Base-by-base conservation (phyloP, 2,113 vertebrate genomes). In the Pantherophis guttatus region DNA sequence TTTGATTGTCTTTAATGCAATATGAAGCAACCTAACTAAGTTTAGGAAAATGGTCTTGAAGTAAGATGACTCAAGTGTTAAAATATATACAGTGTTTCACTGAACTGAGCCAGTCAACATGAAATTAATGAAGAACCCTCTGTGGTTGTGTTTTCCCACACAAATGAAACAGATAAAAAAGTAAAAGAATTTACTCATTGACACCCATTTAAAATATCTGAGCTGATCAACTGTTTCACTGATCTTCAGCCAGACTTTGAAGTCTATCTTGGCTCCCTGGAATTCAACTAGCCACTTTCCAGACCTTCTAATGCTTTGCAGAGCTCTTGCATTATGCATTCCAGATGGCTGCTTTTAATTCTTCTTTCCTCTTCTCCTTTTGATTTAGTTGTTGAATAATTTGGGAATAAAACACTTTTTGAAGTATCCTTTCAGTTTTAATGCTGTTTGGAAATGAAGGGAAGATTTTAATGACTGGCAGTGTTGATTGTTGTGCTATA, bases 261-360 rank as follows among this genome's bases (percentile, higher is more conserved):
- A 98, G 98, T 98, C 97, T 98, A 98, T 98, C 98, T 98, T 97
- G 98, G 97, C 96, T 98, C 97, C 95, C 96, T 98, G 98, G 98
- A 98, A 98, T 97, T 97, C 2, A 11, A 98, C 98, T 98, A 98
- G 96, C 97, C 97, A 94, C 97, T 98, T 98, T 97, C 96, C 97
- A 98, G 98, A 98, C 98, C 98, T 98, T 98, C 97, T 98, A 98
- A 98, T 98, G 96, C 95, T 97, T 96, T 97, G 96, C 98, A 98
- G 98, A 98, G 97, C 97, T 97, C 97, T 97, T 92, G 93, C 93
- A 59, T 98, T 98, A 98, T 98, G 95, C 96, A 96, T 98, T 98
- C 98, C 98, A 98, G 98, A 98, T 98, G 98, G 97, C 94, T 94
- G 94, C 96, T 97, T 95, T 95, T 94, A 94, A 97, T 95, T 97